phyloP scores from a whole-genome alignment of 2,888 invertebrate genomes.

The Latrodectus elegans region DNA sequence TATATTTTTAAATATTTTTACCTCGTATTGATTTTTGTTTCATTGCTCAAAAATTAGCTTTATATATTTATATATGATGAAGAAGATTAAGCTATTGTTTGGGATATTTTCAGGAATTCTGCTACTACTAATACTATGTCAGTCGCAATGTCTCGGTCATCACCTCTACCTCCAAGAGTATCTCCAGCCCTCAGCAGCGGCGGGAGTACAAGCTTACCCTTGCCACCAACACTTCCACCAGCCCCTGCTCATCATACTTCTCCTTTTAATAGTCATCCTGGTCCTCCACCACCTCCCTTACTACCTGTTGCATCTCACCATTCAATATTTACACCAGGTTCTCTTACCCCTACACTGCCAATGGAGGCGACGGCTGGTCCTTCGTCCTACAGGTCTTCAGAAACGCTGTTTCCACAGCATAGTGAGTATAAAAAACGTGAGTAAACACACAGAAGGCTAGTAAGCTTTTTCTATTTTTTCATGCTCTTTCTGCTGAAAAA shows the following conservation, averaged over 20 bases:
- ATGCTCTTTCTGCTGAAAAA: no score
- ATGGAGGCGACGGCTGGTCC: conserved; percentile 68
- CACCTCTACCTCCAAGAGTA: conserved; percentile 38
- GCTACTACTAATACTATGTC: conserved; percentile 51
- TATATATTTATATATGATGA: no score
- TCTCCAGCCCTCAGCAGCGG: conserved; percentile 42
- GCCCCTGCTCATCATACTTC: conserved; percentile 68
- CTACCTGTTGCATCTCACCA: conserved; percentile 59
- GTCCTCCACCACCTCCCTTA: conserved; percentile 59
- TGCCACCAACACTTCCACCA: conserved; percentile 61
- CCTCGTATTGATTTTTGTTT: no score
- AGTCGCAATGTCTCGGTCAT: conserved; percentile 35
- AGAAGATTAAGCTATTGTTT: no score
- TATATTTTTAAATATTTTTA: no score
- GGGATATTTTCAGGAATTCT: conserved; percentile 32
- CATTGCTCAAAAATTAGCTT: no score
- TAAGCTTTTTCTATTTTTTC: neutral
- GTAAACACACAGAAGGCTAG: conserved; percentile 1
- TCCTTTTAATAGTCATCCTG: conserved; percentile 41
- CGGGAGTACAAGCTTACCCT: conserved; percentile 52
- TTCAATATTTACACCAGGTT: conserved; percentile 70
- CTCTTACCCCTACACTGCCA: conserved; percentile 68
- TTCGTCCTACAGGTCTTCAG: conserved; percentile 69
- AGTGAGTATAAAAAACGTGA: conserved; percentile 69
- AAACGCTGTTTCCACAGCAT: conserved; percentile 70